Base-by-base conservation (phyloP, 2,113 vertebrate species). In the Podiceps cristatus region DNA sequence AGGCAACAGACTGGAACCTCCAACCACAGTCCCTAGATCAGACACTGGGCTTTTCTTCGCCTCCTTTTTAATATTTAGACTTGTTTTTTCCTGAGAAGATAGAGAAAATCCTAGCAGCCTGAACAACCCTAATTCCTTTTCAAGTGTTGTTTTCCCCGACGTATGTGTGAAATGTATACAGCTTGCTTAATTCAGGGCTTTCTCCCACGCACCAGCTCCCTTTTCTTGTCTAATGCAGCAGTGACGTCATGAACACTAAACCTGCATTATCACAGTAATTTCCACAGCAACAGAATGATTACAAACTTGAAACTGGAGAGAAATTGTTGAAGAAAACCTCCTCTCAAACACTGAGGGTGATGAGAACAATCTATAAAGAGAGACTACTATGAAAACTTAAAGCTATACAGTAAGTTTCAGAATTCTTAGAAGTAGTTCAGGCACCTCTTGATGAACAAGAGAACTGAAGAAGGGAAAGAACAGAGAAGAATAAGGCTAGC, bases 221-320 rank as follows among this genome's bases (percentile, higher is more conserved):
- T 95, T 71, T 80, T 42, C 53, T 95, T 90, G 96, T 74, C 96
- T 83, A 89, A 85, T 25, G 40, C 74, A 88, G 66, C 91, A 96
- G 66, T 73, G 83, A 95, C 85, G 53, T 89, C 28, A 90, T 0
- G 2, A 95, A 76, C 53, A 31, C 66, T 58, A 89, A 97, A 79
- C 53, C 73, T 73, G 50, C 45, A 28, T 82, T 76, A 95, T 73
- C 84, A 83, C 71, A 86, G 33, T 50, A 60, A 96, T 86, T 94
- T 89, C 67, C 94, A 94, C 86, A 82, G 64, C 76, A 96, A 93
- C 23, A 17, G 55, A 83, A 89, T 25, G 7, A 89, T 79, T 66
- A 95, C 81, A 96, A 79, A 62, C 73, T 87, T 95, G 68, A 85
- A 94, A 78, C 22, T n/a, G 50, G 29, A 71, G 40, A 86, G 17